A percentile compares a stretch with the other conserved stretches of the same genome.
Conservation (phyloP, 1,140 invertebrate genomes). For the Neodiprion pinetum region DNA sequence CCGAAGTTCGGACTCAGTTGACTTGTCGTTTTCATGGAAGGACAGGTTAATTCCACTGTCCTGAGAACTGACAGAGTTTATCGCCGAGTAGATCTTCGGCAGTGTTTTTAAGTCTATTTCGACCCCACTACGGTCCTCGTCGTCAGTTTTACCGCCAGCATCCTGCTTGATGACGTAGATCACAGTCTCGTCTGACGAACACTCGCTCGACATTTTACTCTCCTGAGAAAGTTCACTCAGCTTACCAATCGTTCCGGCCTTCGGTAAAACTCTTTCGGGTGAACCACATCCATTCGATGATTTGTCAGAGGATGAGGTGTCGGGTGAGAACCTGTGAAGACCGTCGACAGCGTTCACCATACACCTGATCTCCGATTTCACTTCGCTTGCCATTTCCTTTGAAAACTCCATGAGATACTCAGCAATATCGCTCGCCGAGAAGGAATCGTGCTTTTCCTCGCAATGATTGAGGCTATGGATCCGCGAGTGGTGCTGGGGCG, state of each 20-base stretch:
- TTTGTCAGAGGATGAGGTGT: slow-evolving; percentile 45
- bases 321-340: slow-evolving; percentile 62
- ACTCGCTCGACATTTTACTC: slow-evolving; percentile 60
- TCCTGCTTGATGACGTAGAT: slow-evolving; percentile 55
- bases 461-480: slow-evolving; percentile 19
- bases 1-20: slow-evolving; percentile 47
- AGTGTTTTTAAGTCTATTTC: slow-evolving; percentile 48
- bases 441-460: slow-evolving; percentile 62
- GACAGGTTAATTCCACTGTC: slow-evolving; percentile 79
- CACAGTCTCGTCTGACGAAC: slow-evolving; percentile 59
- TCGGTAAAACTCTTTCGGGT: slow-evolving; percentile 44
- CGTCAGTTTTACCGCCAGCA: slow-evolving; percentile 43
- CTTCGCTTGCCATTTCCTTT: slow-evolving; percentile 78
- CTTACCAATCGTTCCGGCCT: slow-evolving; percentile 41
- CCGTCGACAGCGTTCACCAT: slow-evolving; percentile 76
- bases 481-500: slow-evolving; percentile 49
- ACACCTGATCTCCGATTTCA: slow-evolving; percentile 76
- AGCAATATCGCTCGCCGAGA: slow-evolving; percentile 75
- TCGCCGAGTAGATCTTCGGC: slow-evolving; percentile 68
- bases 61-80: slow-evolving; percentile 74
- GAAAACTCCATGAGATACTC: slow-evolving; percentile 80
- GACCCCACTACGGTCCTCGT: slow-evolving; percentile 36
- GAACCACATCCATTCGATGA: slow-evolving; percentile 53
- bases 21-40: slow-evolving; percentile 72
- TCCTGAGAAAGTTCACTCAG: slow-evolving; percentile 52